phyloP scores from a whole-genome alignment of 1,140 invertebrate genomes.

The Trissolcus basalis region DNA sequence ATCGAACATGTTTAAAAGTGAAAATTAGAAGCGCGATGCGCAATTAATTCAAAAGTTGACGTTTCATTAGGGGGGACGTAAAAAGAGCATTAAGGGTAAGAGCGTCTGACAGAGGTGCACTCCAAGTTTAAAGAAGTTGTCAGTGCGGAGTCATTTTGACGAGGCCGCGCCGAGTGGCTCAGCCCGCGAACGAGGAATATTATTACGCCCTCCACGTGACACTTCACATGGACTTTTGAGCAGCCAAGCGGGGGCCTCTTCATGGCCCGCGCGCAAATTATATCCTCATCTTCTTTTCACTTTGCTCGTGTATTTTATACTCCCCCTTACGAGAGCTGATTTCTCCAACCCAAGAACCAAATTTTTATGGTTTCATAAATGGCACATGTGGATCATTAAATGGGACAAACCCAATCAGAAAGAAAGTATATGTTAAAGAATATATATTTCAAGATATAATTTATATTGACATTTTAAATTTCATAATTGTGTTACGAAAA shows the following conservation, averaged over 20 bases:
- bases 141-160: conserved; percentile 42
- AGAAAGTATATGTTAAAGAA: too few species aligned
- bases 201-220: conserved; percentile 46
- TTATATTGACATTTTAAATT: too few species aligned
- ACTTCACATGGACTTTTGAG: conserved; percentile 58
- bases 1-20: conserved; percentile 36
- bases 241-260: conserved; percentile 54
- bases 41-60: conserved; percentile 53
- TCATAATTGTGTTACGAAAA: too few species aligned
- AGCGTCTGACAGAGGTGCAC: conserved; percentile 32
- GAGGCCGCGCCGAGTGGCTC: conserved; percentile 16
- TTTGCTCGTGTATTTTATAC: too few species aligned
- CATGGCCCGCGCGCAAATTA: conserved; percentile 54
- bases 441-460: too few species aligned
- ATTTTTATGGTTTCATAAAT: too few species aligned
- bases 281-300: conserved; percentile 13
- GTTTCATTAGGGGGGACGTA: conserved; percentile 44
- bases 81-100: conserved; percentile 46
- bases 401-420: too few species aligned
- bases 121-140: conserved; percentile 40
- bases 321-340: too few species aligned
- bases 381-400: too few species aligned
- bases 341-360: too few species aligned
- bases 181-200: conserved; percentile 42
- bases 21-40: conserved; percentile 46